These are phyloP conservation scores for Montipora efflorescens DNA, from an alignment of 64 coral and sea anemone species.

Conservation along the genomic window DNA sequence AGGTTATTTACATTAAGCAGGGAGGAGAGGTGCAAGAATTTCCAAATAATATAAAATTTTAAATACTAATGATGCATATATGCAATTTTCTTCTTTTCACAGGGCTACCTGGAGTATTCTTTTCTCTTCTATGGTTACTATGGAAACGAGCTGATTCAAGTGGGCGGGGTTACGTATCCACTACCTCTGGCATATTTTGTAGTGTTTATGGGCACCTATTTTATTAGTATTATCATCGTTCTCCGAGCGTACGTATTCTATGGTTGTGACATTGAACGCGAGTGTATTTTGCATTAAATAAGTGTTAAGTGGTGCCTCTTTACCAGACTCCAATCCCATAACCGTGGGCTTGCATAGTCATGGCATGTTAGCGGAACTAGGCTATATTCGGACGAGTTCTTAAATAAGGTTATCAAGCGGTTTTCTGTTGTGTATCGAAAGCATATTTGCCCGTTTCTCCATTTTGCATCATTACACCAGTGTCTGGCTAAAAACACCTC, in stretches of 20 bases:
- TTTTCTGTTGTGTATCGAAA: too few species aligned
- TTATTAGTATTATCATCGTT: conserved; percentile 77
- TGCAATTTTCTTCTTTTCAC: not conserved
- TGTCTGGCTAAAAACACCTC: too few species aligned
- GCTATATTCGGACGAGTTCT: too few species aligned
- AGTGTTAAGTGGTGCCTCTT: too few species aligned
- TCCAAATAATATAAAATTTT: not conserved
- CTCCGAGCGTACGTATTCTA: conserved; percentile 74
- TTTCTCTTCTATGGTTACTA: conserved; percentile 89
- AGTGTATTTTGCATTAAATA: not conserved
- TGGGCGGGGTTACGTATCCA: conserved; percentile 72
- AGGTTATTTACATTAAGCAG: too few species aligned
- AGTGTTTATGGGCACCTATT: conserved; percentile 76
- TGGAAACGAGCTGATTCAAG: conserved; percentile 73
- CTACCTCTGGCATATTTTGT: conserved; percentile 76
- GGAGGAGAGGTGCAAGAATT: too few species aligned
- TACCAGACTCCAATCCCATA: too few species aligned
- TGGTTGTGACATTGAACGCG: not conserved
- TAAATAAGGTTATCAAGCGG: too few species aligned
- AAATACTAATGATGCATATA: not conserved
- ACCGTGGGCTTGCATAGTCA: too few species aligned
- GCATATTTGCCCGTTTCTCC: too few species aligned
- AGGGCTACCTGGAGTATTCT: conserved; percentile 85
- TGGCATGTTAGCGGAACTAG: too few species aligned
- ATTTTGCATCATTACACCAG: too few species aligned